Conservation (phyloP, 1,140 invertebrate genomes). For the Arion vulgaris region DNA sequence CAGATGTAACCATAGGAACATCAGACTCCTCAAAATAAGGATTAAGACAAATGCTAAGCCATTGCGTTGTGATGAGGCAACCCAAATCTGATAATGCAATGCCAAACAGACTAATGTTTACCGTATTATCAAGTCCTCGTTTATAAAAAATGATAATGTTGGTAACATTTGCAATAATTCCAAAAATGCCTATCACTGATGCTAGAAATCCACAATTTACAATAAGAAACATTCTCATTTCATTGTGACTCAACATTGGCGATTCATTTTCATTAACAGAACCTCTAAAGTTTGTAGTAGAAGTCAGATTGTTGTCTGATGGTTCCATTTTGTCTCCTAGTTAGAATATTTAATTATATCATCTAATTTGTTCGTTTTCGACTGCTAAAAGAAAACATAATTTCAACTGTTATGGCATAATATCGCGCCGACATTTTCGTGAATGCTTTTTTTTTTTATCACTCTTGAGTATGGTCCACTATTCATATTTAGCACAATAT, state of each 20-base stretch:
- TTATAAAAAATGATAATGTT: constrained; percentile 3
- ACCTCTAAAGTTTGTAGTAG: not conserved
- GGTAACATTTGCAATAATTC: not conserved
- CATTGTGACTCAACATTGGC: not conserved
- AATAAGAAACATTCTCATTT: not conserved
- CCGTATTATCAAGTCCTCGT: not conserved
- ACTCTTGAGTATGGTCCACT: too few species aligned
- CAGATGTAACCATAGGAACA: not conserved
- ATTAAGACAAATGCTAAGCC: not conserved
- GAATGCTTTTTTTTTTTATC: too few species aligned
- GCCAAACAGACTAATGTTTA: constrained; percentile 16
- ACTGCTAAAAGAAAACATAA: too few species aligned
- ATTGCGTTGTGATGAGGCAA: not conserved
- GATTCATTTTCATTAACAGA: not conserved
- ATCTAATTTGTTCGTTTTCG: too few species aligned
- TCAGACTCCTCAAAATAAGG: constrained; percentile 2
- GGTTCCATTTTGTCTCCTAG: not conserved
- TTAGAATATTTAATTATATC: too few species aligned
- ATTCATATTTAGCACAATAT: too few species aligned
- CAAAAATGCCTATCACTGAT: not conserved
- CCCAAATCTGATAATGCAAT: not conserved
- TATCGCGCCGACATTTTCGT: too few species aligned
- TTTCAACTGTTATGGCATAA: too few species aligned
- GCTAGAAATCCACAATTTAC: not conserved
- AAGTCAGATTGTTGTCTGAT: not conserved